These are phyloP conservation scores for Trissolcus japonicus DNA, from an alignment of 2,888 invertebrate genomes.

Conservation along the genomic window DNA sequence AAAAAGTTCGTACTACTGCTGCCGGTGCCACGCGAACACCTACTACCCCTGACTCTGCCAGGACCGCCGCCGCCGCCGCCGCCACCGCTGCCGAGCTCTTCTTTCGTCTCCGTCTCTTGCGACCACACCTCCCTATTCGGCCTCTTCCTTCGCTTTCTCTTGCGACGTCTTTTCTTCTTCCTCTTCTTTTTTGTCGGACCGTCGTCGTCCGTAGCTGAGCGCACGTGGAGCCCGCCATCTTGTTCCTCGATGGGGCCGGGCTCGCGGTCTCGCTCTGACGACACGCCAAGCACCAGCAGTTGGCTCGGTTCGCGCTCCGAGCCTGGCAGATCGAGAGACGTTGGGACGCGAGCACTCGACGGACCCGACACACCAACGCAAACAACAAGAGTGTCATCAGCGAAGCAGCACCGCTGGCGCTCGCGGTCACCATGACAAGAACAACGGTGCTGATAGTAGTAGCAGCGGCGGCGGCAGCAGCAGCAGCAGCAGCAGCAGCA, in stretches of 20 bases:
- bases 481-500: slow-evolving; percentile 28
- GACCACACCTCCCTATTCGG: slow-evolving; percentile 4
- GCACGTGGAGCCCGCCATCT: slow-evolving; percentile 5
- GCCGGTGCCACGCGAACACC: slow-evolving; percentile 42
- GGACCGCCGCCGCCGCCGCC: slow-evolving; percentile 12
- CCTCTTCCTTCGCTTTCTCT: slow-evolving; percentile 43
- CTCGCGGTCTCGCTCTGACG: background rate
- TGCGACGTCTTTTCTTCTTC: slow-evolving; percentile 49
- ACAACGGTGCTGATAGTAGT: slow-evolving; percentile 25
- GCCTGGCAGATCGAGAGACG: slow-evolving; percentile 15
- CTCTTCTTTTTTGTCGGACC: slow-evolving; percentile 36
- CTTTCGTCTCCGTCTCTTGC: slow-evolving; percentile 20
- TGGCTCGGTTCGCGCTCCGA: background rate
- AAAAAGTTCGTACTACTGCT: slow-evolving; percentile 58
- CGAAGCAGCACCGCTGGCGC: slow-evolving; percentile 28
- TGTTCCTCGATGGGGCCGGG: slow-evolving; percentile 1
- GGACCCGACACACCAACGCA: slow-evolving; percentile 35
- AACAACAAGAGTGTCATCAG: slow-evolving; percentile 36
- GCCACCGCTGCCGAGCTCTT: slow-evolving; percentile 12
- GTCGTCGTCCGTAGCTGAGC: slow-evolving; percentile 26
- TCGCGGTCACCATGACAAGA: slow-evolving; percentile 19
- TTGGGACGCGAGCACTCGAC: slow-evolving; percentile 16
- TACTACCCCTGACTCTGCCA: slow-evolving; percentile 37
- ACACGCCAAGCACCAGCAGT: background rate
- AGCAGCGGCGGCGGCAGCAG: slow-evolving; percentile 37